These are phyloP conservation scores for Eulemur albifrons DNA, from an alignment of 2,797 vertebrate genomes.

Conservation along the genomic window DNA sequence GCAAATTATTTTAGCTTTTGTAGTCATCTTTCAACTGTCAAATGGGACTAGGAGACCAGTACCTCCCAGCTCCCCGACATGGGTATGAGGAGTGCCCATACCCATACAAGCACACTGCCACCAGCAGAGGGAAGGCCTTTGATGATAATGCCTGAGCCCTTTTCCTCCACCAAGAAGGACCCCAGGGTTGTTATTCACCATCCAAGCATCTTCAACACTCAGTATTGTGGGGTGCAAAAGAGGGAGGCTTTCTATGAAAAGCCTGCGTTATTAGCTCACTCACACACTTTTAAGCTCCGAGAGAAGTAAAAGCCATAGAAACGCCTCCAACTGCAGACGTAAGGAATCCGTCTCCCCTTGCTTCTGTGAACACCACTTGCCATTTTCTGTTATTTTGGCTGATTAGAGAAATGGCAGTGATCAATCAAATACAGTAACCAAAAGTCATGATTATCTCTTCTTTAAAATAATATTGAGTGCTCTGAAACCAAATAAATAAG, in stretches of 20 bases:
- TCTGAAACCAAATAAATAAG: background rate
- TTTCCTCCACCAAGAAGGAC: background rate
- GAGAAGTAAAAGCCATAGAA: too few relatives aligned
- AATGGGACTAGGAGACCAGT: too few relatives aligned
- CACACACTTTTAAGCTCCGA: background rate
- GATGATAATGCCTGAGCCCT: background rate
- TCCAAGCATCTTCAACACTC: background rate
- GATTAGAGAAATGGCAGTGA: background rate
- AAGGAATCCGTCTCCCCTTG: background rate
- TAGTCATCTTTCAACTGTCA: background rate
- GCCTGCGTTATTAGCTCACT: background rate
- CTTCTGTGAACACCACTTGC: rapidly evolving
- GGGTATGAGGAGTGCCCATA: background rate
- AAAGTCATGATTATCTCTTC: background rate
- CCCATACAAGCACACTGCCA: background rate
- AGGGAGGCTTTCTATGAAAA: background rate
- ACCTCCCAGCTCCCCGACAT: background rate
- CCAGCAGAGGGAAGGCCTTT: background rate
- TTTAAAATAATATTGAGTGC: background rate
- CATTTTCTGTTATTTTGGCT: background rate
- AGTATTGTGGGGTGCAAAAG: background rate
- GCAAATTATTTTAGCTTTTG: background rate
- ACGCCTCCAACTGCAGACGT: background rate
- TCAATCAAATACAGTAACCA: background rate
- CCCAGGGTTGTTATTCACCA: background rate